A percentile compares a stretch with the other conserved stretches of the same genome.
Evolutionary conservation across 2,797 vertebrate species (phyloP).

Genomic region (Staurois parvus): DNA sequence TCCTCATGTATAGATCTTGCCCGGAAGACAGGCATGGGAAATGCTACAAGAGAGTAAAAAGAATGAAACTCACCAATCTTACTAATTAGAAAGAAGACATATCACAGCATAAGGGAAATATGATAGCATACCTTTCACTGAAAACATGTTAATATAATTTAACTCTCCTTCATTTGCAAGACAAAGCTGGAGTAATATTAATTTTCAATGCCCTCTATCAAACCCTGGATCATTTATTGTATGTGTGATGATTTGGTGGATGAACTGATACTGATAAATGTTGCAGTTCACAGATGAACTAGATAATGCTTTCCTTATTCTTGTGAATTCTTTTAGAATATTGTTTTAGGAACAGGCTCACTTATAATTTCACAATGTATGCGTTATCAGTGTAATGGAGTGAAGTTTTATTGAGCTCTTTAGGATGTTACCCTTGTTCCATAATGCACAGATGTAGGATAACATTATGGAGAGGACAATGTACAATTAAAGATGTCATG

Average conservation of each 20-base stretch:
- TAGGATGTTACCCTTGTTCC: not conserved
- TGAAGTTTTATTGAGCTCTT: not conserved
- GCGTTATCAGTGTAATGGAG: not conserved
- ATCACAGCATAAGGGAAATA: constrained; percentile 26
- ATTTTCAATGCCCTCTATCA: constrained; percentile 21
- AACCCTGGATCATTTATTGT: constrained; percentile 12
- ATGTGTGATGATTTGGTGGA: not conserved
- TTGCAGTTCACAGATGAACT: not conserved
- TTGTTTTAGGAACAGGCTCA: no score
- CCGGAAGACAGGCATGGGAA: constrained; percentile 62
- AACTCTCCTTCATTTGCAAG: not conserved
- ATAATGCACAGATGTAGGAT: not conserved
- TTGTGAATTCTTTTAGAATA: not conserved
- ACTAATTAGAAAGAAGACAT: constrained; percentile 25
- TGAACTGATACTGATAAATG: constrained; percentile 12
- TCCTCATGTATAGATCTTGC: constrained; percentile 61
- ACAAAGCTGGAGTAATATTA: not conserved
- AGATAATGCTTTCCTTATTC: not conserved
- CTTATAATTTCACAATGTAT: not conserved
- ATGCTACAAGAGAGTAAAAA: constrained; percentile 49
- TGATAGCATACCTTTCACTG: constrained; percentile 33
- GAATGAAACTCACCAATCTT: constrained; percentile 40
- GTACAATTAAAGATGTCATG: not conserved
- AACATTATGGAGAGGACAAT: not conserved
- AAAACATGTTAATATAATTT: constrained; percentile 10